These are phyloP conservation scores for Hylia prasina DNA, from an alignment of 2,113 vertebrate genomes.

Conservation along the genomic window DNA sequence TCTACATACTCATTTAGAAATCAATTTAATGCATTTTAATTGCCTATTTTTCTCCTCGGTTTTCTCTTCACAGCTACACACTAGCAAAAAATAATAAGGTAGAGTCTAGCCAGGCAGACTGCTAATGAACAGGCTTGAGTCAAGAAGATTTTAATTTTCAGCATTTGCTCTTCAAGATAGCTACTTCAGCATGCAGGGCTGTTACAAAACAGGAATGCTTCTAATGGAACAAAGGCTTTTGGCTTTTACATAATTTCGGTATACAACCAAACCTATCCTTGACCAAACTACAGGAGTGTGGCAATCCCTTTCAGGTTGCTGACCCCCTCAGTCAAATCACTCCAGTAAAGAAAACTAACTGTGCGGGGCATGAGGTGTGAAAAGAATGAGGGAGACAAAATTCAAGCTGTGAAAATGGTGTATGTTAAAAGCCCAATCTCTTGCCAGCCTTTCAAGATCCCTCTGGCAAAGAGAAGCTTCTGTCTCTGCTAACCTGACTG, in stretches of 20 bases:
- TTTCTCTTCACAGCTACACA: slow-evolving; percentile 43
- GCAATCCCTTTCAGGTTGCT: not conserved
- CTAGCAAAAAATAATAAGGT: slow-evolving; percentile 36
- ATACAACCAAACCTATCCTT: not conserved
- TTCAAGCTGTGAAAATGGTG: not conserved
- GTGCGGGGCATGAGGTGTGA: not conserved
- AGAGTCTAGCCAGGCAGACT: slow-evolving; percentile 48
- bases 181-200: not conserved
- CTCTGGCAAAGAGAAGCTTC: not conserved
- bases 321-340: not conserved
- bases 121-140: slow-evolving; percentile 40
- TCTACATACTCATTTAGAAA: slow-evolving; percentile 40
- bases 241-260: not conserved
- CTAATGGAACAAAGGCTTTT: not conserved
- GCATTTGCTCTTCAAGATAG: slow-evolving; percentile 12
- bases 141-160: slow-evolving; percentile 41
- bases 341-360: not conserved
- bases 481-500: not conserved
- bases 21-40: slow-evolving; percentile 66
- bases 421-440: not conserved
- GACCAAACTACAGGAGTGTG: not conserved
- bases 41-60: slow-evolving; percentile 55
- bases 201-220: not conserved
- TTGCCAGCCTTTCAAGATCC: not conserved
- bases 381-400: not conserved